These are phyloP conservation scores for Amphiduros pacificus DNA, from an alignment of 2,888 invertebrate genomes.

Conservation along the genomic window DNA sequence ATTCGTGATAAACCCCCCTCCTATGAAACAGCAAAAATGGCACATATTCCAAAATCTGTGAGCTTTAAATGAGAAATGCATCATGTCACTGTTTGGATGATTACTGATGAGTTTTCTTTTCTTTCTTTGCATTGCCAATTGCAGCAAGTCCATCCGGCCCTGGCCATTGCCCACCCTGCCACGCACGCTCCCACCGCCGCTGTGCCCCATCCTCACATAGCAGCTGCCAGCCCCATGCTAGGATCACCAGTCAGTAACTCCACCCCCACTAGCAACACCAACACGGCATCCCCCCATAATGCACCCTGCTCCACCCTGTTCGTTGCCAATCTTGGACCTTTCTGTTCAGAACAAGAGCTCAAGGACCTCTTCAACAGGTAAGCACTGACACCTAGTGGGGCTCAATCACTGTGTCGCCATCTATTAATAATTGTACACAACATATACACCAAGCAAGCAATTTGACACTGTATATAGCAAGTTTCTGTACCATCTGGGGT, in stretches of 20 bases:
- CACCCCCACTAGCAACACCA: background rate
- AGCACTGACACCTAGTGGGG: background rate
- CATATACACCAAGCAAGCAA: too few relatives aligned
- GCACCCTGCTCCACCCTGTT: conserved; percentile 93
- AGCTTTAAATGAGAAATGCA: too few relatives aligned
- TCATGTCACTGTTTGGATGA: too few relatives aligned
- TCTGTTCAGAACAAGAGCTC: conserved; percentile 96
- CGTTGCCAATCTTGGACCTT: conserved; percentile 97
- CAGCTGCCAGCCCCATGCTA: conserved; percentile 75
- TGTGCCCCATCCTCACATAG: conserved; percentile 70
- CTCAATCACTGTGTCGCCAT: too few relatives aligned
- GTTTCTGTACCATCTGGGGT: too few relatives aligned
- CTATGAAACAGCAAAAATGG: too few relatives aligned
- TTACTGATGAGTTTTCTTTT: too few relatives aligned
- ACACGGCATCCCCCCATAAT: conserved; percentile 3
- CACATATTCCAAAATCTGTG: too few relatives aligned
- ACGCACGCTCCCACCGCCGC: conserved; percentile 68
- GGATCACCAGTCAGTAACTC: conserved; percentile 78
- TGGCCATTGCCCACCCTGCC: conserved; percentile 20
- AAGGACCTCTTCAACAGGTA: conserved; percentile 98
- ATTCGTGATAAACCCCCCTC: too few relatives aligned
- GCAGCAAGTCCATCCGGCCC: conserved; percentile 16
- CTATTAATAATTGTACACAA: too few relatives aligned
- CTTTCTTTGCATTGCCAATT: too few relatives aligned
- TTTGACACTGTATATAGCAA: too few relatives aligned